A percentile compares a stretch with the other conserved stretches of the same genome.
Evolutionary conservation across 1,140 invertebrate species (phyloP).

Genomic region (Bathynomus jamesi): DNA sequence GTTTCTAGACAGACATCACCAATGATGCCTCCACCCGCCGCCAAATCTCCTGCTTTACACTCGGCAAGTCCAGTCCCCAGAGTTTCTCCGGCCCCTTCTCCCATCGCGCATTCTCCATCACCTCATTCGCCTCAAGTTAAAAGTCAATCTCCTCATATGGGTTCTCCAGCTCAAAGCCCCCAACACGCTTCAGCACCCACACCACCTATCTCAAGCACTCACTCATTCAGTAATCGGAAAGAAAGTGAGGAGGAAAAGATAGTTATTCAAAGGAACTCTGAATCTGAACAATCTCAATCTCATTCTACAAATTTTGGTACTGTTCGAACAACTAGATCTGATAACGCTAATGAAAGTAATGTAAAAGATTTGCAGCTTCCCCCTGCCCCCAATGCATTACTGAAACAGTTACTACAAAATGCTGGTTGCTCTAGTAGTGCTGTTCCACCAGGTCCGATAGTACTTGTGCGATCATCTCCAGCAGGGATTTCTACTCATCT

Average conservation of each 20-base stretch:
- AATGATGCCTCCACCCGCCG: constrained; percentile 30
- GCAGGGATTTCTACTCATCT: constrained; percentile 22
- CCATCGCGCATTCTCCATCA: constrained; percentile 21
- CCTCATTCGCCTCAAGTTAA: constrained; percentile 31
- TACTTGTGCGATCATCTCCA: constrained; percentile 25
- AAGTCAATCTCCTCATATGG: constrained; percentile 21
- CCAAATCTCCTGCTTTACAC: constrained; percentile 27
- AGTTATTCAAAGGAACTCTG: constrained; percentile 7
- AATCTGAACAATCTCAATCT: constrained; percentile 8
- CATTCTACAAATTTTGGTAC: not conserved
- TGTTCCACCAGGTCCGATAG: constrained; percentile 40
- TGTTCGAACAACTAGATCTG: not conserved
- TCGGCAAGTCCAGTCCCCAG: constrained; percentile 26
- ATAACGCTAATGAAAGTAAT: constrained; percentile 66
- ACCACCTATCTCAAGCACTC: constrained; percentile 3
- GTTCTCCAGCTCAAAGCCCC: constrained; percentile 23
- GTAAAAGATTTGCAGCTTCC: not conserved
- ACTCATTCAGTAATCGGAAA: constrained; percentile 1
- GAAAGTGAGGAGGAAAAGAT: constrained; percentile 7
- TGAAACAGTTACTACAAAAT: constrained; percentile 75
- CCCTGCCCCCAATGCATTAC: constrained; percentile 56
- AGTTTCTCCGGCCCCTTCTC: constrained; percentile 28
- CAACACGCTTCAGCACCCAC: constrained; percentile 12
- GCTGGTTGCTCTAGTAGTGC: not conserved
- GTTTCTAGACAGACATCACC: constrained; percentile 16